Conservation (phyloP, 1,140 invertebrate species). For the Ylistrum balloti region DNA sequence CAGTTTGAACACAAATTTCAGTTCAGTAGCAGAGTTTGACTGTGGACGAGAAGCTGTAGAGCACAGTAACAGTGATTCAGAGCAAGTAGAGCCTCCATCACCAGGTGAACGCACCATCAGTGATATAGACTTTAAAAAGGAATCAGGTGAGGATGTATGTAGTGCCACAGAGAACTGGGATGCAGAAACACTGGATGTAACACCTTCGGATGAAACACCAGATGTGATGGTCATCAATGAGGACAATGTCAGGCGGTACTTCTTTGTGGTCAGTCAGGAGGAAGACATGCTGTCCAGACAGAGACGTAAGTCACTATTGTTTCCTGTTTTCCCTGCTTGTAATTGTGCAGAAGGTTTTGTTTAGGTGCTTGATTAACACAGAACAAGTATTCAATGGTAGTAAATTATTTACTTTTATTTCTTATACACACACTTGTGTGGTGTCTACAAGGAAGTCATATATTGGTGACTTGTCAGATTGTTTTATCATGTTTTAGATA, state of each 20-base stretch:
- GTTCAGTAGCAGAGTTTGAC: slow-evolving; percentile 64
- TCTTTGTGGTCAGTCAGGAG: slow-evolving; percentile 54
- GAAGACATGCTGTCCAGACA: slow-evolving; percentile 54
- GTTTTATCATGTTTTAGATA: too few species aligned
- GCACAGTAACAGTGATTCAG: slow-evolving; percentile 63
- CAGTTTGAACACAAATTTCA: slow-evolving; percentile 67
- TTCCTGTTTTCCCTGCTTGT: neutral
- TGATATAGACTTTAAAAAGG: slow-evolving; percentile 59
- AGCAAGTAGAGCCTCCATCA: slow-evolving; percentile 60
- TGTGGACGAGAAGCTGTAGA: slow-evolving; percentile 58
- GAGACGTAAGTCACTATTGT: slow-evolving; percentile 66
- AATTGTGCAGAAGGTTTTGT: neutral
- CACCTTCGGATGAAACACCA: slow-evolving; percentile 42
- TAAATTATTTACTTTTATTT: too few species aligned
- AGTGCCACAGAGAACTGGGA: slow-evolving; percentile 57
- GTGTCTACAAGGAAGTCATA: too few species aligned
- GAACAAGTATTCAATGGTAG: too few species aligned
- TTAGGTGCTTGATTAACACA: too few species aligned
- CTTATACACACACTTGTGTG: too few species aligned
- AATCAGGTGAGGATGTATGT: slow-evolving; percentile 41
- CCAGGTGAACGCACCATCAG: slow-evolving; percentile 53
- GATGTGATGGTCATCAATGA: slow-evolving; percentile 51
- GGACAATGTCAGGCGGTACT: slow-evolving; percentile 56
- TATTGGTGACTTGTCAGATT: too few species aligned
- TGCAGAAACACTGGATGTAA: slow-evolving; percentile 45